Evolutionary conservation across 2,113 vertebrate genomes (phyloP).

Genomic region (Callopanchax toddi): DNA sequence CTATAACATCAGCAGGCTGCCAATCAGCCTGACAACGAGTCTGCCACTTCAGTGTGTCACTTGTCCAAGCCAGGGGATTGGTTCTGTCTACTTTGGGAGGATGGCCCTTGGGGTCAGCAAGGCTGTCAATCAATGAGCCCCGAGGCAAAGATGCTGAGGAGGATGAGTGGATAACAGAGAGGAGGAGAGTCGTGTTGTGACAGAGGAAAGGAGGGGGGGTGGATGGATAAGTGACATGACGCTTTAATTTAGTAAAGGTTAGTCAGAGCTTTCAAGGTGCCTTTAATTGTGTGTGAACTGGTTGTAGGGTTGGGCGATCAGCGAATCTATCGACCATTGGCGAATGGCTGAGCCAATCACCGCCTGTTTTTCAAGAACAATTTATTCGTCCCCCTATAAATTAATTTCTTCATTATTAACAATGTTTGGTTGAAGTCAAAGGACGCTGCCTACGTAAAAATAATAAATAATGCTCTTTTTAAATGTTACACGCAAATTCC

Average conservation of each 20-base stretch:
- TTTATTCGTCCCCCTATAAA: no score
- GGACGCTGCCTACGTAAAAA: no score
- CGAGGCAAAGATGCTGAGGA: constrained; percentile 50
- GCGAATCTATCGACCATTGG: no score
- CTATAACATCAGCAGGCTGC: constrained; percentile 47
- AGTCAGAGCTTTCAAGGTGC: constrained; percentile 24
- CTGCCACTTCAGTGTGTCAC: constrained; percentile 47
- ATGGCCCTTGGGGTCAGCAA: constrained; percentile 46
- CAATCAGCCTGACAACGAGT: constrained; percentile 32
- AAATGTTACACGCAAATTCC: no score
- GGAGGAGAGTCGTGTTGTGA: constrained; percentile 26
- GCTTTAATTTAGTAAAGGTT: constrained; percentile 46
- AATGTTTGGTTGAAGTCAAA: no score
- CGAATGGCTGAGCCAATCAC: no score
- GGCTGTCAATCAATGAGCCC: constrained; percentile 54
- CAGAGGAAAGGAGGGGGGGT: background rate
- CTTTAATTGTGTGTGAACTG: constrained; percentile 28
- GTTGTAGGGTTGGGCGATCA: no score
- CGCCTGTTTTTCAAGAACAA: no score
- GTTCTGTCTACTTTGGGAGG: constrained; percentile 43
- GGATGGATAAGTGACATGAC: constrained; percentile 42
- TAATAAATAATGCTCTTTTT: no score
- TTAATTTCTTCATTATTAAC: no score
- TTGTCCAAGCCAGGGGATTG: constrained; percentile 49
- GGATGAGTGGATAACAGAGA: constrained; percentile 58